Evolutionary conservation across 2,888 invertebrate genomes (phyloP), one percentile per base, ranked within the genome.

Genomic region (Orthonevra nobilis): DNA sequence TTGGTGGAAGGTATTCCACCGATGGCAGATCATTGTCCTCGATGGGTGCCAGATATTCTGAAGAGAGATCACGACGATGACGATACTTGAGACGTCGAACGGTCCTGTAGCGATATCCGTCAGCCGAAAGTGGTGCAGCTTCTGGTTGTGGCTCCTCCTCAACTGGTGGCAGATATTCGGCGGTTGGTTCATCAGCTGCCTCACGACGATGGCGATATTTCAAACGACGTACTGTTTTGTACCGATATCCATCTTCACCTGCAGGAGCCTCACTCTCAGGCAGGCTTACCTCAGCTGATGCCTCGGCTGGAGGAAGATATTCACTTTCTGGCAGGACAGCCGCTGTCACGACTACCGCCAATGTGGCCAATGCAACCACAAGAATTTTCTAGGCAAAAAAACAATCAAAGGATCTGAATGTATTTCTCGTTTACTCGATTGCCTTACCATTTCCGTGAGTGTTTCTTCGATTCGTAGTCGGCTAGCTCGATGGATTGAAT

Each of bases 41-140:
- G 36, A 61, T 52, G 46, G 74, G 74, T 15, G 68, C 50, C 19
- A 74, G 26, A 12, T 74, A 74, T 26, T 74, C 74, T 2, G 46
- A 38, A 10, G 64, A 58, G 9, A 61, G 40, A 15, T 85, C 85
- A 28, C 86, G 85, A 50, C 85, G 85, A 34, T 83, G 85, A 28
- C 85, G 86, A n/a, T 70, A 44, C 48, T 81, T 84, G 0, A 84
- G 66, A 34, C 85, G 85, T 50, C 85, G 85, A 1, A 86, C 84
- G 32, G 84, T 84, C 82, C 86, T 86, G 83, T 86, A 86, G 42
- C 86, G 85, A 81, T 86, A 86, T 34, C 87, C 86, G 83, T 86
- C 86, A 81, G 85, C 84, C 12, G 82, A 69, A 0, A 83, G 26
- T 3, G 60, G 44, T 3, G 73, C 70, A 19, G 63, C 46, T 72